Base-by-base conservation (phyloP, 2,888 invertebrate genomes). In the Rhodophaea formosa region DNA sequence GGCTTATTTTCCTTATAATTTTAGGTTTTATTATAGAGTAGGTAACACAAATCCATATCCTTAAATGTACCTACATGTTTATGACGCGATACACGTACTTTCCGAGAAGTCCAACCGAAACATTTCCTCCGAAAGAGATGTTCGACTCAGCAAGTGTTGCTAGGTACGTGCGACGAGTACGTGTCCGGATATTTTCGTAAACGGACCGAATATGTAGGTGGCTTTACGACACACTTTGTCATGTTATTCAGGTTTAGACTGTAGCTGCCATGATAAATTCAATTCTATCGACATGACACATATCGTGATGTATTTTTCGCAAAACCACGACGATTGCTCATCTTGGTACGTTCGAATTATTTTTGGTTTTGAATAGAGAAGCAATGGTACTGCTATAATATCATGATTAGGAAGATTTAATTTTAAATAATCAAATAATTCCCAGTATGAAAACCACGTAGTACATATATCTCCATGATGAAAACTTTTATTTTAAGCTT, bases 181-280 rank as follows among this genome's bases (percentile, higher is more conserved):
- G 76, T 76, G 75, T 74, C 65, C 65, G 66, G 69, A 70, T 83
- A 80, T 82, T 80, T 79, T 74, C 59, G 74, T 78, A 72, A 71
- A 66, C 69, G 62, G 65, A 64, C 66, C 67, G 62, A 71, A 68
- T 66, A 72, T 74, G 75, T 80, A 73, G 75, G 77, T 75, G 71
- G 68, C 65, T 77, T 75, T 70, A 73, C 71, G 74, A 73, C 71
- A 71, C 63, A 67, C 67, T 74, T 67, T 68, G 65, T 75, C 66
- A 73, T 63, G 64, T 63, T 69, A 56, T 59, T 60, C 55, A 47
- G 52, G 54, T 56, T 49, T 58, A 49, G 45, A 51, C 14, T 42
- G 23, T 56, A 15, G 17, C 49, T 59, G 47, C 14, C 29, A 30
- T 59, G 14, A 59, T 56, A 58, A 55, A 42, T 12, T 23, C n/a